Conservation (phyloP, 2,888 invertebrate species). For the Tipula helvola region DNA sequence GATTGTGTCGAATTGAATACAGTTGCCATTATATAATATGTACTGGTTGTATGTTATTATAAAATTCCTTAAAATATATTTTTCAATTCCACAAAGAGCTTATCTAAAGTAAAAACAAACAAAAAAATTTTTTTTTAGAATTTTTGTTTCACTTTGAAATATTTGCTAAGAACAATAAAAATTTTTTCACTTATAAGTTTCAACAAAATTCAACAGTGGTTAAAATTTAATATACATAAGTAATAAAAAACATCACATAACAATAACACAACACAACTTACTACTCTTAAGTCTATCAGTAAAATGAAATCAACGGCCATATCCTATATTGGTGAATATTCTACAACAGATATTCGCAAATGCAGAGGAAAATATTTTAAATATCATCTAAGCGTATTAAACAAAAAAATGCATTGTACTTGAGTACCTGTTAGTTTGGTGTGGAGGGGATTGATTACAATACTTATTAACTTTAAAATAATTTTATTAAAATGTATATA, state of each 20-base stretch:
- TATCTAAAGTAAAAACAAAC: background rate
- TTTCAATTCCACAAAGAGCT: background rate
- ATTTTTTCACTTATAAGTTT: background rate
- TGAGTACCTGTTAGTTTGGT: background rate
- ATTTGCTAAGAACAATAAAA: background rate
- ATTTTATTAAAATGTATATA: background rate
- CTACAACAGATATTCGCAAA: background rate
- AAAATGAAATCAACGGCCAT: background rate
- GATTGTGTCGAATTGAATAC: slow-evolving; percentile 9
- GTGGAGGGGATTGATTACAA: background rate
- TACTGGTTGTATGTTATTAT: background rate
- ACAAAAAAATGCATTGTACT: background rate
- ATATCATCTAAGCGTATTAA: background rate
- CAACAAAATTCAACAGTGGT: background rate
- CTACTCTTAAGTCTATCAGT: background rate
- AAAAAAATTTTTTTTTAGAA: background rate
- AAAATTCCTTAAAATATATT: background rate
- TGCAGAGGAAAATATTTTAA: background rate
- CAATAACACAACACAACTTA: background rate
- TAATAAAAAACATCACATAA: background rate
- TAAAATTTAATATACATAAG: background rate
- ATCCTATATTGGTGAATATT: background rate
- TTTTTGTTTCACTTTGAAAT: background rate
- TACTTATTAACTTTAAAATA: background rate
- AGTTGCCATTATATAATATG: background rate